Base-by-base conservation (phyloP, 2,113 vertebrate species). In the Ceyx margarethae region DNA sequence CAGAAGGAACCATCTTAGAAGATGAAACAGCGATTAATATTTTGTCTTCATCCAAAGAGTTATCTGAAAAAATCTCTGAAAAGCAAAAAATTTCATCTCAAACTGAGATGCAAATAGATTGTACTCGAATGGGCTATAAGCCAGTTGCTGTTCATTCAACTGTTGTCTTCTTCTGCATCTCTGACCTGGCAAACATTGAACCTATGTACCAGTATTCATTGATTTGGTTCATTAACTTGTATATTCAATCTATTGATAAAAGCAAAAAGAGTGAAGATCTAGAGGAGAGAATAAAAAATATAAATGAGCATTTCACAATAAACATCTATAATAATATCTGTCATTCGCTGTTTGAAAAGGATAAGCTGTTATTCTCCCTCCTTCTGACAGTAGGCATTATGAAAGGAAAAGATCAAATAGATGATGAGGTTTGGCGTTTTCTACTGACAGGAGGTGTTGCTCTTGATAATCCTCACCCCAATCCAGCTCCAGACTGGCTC, bases 171-270 rank as follows among this genome's bases (percentile, higher is more conserved):
- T 99, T 99, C 89, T 99, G 99, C 85, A 98, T 99, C 93, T 99
- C 98, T 23, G 98, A 99, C 29, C 92, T 99, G 89, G 98, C 98
- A 68, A 97, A 99, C 95, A 98, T 99, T 6, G 99, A 99, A 71
- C 98, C 99, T 1, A 99, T 99, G 99, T 99, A 99, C 93, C 99
- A 99, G 60, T 99, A 99, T 92, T 99, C 99, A 2, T 66, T 99
- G 89, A 97, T 93, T 13, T 99, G 99, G 99, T 99, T 99, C 95
- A 98, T 99, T 83, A 97, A 98, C 90, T 97, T 99, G 51, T 99
- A 99, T 18, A 60, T 98, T 61, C 97, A 96, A 1, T 99, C 99
- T 6, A 98, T 99, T 42, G 97, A 97, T 22, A 95, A 98, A 35
- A 99, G 99, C 62, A 9, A 21, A 8, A 98, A 97, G 84, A 99